These are phyloP conservation scores for Leptodactylus fallax DNA, from an alignment of 2,797 vertebrate genomes.

Conservation along the genomic window DNA sequence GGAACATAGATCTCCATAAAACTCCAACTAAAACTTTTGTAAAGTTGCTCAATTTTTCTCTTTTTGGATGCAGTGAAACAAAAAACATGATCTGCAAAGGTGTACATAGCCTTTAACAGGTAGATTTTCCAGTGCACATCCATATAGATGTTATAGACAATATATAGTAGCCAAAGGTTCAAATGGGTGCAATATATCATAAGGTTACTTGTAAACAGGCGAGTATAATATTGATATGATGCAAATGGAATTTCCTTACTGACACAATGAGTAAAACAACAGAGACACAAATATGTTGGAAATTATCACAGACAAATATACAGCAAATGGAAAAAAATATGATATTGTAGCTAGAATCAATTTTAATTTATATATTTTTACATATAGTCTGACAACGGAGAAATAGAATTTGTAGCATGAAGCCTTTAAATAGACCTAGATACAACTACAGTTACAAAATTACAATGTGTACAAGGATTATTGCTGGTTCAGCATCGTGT, in stretches of 20 bases:
- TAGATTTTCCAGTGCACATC: slow-evolving; percentile 21
- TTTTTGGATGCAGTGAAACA: not conserved
- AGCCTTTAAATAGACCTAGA: slow-evolving; percentile 34
- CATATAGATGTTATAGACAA: slow-evolving; percentile 1
- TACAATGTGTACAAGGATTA: not conserved
- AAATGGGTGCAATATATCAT: not conserved
- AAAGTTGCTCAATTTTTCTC: not conserved
- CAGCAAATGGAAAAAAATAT: not conserved
- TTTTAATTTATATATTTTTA: not conserved
- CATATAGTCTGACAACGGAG: slow-evolving; percentile 1
- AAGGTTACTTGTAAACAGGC: not conserved
- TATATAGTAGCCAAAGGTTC: not conserved
- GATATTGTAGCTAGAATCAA: not conserved
- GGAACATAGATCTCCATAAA: not conserved
- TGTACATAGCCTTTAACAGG: not conserved
- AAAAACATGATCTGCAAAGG: not conserved
- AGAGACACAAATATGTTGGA: not conserved
- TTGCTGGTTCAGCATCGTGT: slow-evolving; percentile 26
- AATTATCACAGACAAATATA: not conserved
- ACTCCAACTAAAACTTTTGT: too few relatives aligned
- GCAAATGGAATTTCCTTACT: not conserved
- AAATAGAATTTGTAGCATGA: slow-evolving; percentile 40
- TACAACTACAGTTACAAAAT: slow-evolving; percentile 1
- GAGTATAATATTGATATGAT: not conserved
- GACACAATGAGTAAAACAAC: not conserved